Conservation (phyloP, 2,113 vertebrate species). For the Clarias macrocephalus region DNA sequence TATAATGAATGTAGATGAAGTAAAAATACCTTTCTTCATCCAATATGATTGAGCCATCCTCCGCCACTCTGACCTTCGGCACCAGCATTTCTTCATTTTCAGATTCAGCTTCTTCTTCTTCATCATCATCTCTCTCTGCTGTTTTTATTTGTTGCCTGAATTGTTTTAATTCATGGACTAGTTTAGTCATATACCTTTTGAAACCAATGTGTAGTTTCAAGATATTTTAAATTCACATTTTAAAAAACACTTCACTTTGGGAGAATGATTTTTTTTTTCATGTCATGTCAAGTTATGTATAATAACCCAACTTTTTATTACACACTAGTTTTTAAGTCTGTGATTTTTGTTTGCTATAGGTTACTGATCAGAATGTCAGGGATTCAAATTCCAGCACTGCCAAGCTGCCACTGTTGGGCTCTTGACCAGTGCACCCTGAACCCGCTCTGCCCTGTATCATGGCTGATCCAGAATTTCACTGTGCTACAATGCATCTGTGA, state of each 20-base stretch:
- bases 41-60: constrained; percentile 85
- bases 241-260: not conserved
- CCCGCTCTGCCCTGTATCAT: too few species aligned
- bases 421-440: too few species aligned
- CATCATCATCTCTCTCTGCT: constrained; percentile 41
- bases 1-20: not conserved
- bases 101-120: constrained; percentile 64
- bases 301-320: not conserved
- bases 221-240: not conserved
- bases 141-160: constrained; percentile 22
- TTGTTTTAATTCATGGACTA: not conserved
- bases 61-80: constrained; percentile 84
- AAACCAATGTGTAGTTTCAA: not conserved
- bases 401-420: too few species aligned
- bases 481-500: too few species aligned
- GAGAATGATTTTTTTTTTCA: not conserved
- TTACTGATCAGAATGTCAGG: too few species aligned
- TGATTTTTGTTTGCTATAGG: not conserved
- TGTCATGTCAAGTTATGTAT: not conserved
- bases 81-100: constrained; percentile 75
- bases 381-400: too few species aligned
- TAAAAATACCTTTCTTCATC: constrained; percentile 81
- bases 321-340: not conserved
- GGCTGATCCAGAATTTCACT: too few species aligned
- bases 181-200: not conserved